phyloP scores from a whole-genome alignment of 2,888 invertebrate species.

The Rutpela maculata region DNA sequence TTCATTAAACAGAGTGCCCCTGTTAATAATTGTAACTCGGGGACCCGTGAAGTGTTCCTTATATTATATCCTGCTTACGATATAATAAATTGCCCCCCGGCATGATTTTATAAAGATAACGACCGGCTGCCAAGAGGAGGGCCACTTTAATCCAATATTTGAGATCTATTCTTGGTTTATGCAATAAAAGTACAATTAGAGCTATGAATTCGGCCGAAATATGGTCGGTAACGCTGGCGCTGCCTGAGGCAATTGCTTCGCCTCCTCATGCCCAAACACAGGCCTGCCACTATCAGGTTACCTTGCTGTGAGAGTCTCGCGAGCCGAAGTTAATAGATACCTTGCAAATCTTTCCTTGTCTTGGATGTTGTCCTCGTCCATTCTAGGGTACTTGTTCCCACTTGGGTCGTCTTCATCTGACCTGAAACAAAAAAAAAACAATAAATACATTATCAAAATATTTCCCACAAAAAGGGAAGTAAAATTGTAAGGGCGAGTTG shows the following conservation, averaged over 20 bases:
- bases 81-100: no score
- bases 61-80: no score
- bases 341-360: constrained; percentile 98
- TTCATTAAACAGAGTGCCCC: no score
- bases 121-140: no score
- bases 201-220: not conserved
- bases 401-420: constrained; percentile 93
- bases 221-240: not conserved
- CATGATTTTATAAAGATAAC: no score
- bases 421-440: constrained; percentile 73
- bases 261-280: not conserved
- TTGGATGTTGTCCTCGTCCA: constrained; percentile 96
- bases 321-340: constrained; percentile 76
- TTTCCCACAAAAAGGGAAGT: no score
- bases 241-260: not conserved
- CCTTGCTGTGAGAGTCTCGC: constrained; percentile 45
- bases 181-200: not conserved
- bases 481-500: not conserved
- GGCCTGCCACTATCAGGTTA: not conserved
- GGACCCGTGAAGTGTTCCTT: no score
- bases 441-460: not conserved
- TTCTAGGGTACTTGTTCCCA: constrained; percentile 84
- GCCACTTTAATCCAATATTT: no score
- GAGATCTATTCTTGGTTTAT: no score
- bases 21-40: no score